Conservation (phyloP, 1,140 invertebrate species). For the Thaumetopoea pityocampa region DNA sequence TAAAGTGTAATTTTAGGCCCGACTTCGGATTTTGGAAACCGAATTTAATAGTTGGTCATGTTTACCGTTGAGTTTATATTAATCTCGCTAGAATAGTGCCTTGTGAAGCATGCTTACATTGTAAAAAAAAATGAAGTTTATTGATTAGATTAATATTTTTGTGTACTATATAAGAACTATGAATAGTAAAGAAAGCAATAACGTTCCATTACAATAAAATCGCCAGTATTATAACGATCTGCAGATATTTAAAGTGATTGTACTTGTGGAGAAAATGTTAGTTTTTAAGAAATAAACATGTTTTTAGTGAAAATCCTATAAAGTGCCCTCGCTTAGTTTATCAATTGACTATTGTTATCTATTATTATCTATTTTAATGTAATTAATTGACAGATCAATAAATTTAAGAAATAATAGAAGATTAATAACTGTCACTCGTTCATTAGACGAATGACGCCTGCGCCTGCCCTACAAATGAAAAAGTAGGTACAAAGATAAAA, state of each 20-base stretch:
- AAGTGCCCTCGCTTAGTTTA: slow-evolving; percentile 3
- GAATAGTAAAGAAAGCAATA: slow-evolving; percentile 59
- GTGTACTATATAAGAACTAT: slow-evolving; percentile 51
- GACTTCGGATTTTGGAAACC: slow-evolving; percentile 62
- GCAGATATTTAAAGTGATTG: slow-evolving; percentile 25
- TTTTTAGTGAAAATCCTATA: slow-evolving; percentile 11
- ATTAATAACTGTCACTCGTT: no score
- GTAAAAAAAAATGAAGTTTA: slow-evolving; percentile 44
- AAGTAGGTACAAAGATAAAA: no score
- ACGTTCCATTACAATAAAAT: slow-evolving; percentile 46
- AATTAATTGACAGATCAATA: no score
- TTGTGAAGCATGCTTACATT: slow-evolving; percentile 70
- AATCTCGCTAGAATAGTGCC: slow-evolving; percentile 74
- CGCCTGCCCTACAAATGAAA: no score
- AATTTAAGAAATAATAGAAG: no score
- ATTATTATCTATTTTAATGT: no score
- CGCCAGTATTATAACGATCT: slow-evolving; percentile 48
- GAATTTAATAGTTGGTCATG: slow-evolving; percentile 66
- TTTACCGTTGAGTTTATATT: slow-evolving; percentile 46
- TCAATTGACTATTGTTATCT: slow-evolving; percentile 12
- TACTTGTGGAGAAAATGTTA: slow-evolving; percentile 24
- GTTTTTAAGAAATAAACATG: slow-evolving; percentile 11
- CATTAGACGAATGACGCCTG: no score
- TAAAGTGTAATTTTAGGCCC: slow-evolving; percentile 67
- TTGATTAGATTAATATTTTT: slow-evolving; percentile 58